phyloP scores from a whole-genome alignment of 2,797 vertebrate species.

The Poecilia velifera region DNA sequence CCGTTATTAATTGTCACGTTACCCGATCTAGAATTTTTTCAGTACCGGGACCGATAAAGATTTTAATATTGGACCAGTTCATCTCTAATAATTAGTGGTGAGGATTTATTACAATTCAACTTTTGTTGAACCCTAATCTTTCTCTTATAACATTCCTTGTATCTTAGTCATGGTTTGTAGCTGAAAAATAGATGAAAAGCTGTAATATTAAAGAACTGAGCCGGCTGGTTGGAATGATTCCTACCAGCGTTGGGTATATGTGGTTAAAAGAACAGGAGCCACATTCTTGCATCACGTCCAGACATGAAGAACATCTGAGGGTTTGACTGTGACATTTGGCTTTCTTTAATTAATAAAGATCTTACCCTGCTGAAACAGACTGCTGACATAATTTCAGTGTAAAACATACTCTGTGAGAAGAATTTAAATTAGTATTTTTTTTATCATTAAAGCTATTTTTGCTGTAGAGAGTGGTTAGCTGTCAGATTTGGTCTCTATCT shows the following conservation, averaged over 20 bases:
- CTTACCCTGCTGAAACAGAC: neutral
- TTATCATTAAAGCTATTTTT: constrained; percentile 17
- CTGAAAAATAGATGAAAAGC: constrained; percentile 33
- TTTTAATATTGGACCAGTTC: too few species aligned
- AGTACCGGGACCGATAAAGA: too few species aligned
- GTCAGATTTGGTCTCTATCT: constrained; percentile 9
- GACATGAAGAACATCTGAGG: constrained; percentile 26
- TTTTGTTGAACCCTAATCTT: neutral
- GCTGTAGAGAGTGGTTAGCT: constrained; percentile 5
- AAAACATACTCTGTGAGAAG: constrained; percentile 8
- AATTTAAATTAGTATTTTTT: constrained; percentile 23
- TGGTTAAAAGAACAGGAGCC: neutral
- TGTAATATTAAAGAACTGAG: neutral
- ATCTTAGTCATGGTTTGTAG: neutral
- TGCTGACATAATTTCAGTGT: neutral
- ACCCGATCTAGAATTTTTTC: too few species aligned
- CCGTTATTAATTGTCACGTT: too few species aligned
- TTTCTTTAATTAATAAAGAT: constrained; percentile 26
- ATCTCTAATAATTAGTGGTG: neutral
- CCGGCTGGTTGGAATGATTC: neutral
- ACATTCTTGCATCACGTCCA: constrained; percentile 20
- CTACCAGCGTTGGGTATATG: neutral
- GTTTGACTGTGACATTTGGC: constrained; percentile 12
- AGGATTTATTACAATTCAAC: neutral
- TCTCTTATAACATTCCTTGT: neutral